These are phyloP conservation scores for Euschistus heros DNA, from an alignment of 1,140 invertebrate genomes.

Conservation along the genomic window DNA sequence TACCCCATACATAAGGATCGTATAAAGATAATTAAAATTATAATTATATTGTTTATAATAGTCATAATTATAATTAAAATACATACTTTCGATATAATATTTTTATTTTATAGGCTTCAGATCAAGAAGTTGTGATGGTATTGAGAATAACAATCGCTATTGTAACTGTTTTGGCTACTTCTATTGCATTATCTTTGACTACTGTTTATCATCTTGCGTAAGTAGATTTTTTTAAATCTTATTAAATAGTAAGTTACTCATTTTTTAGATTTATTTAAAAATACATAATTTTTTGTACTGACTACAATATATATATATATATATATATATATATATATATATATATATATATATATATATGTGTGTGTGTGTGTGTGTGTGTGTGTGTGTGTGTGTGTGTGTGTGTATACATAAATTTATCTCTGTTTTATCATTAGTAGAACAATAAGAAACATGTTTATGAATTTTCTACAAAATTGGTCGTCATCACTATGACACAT, in stretches of 20 bases:
- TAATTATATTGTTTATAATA: not conserved
- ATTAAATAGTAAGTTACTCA: not conserved
- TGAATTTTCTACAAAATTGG: not conserved
- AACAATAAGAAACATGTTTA: not conserved
- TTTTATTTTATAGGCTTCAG: slow-evolving; percentile 46
- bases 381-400: too few species aligned
- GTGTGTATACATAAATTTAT: too few species aligned
- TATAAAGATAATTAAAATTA: not conserved
- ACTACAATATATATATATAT: too few species aligned
- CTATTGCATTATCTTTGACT: slow-evolving; percentile 59
- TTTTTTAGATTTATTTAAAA: not conserved
- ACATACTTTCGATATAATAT: slow-evolving; percentile 8
- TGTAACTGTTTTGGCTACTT: slow-evolving; percentile 54
- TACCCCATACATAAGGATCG: too few species aligned
- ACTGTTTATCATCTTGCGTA: slow-evolving; percentile 71
- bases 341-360: too few species aligned
- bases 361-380: too few species aligned
- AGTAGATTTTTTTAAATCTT: slow-evolving; percentile 32
- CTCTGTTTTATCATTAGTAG: too few species aligned
- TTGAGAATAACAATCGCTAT: slow-evolving; percentile 58
- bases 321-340: too few species aligned
- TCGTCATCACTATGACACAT: not conserved
- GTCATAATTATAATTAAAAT: not conserved
- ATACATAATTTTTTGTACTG: too few species aligned
- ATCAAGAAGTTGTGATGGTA: slow-evolving; percentile 63